A percentile compares a stretch with the other conserved stretches of the same genome.
Conservation (phyloP, 2,888 invertebrate species). For the Amiota minor region DNA sequence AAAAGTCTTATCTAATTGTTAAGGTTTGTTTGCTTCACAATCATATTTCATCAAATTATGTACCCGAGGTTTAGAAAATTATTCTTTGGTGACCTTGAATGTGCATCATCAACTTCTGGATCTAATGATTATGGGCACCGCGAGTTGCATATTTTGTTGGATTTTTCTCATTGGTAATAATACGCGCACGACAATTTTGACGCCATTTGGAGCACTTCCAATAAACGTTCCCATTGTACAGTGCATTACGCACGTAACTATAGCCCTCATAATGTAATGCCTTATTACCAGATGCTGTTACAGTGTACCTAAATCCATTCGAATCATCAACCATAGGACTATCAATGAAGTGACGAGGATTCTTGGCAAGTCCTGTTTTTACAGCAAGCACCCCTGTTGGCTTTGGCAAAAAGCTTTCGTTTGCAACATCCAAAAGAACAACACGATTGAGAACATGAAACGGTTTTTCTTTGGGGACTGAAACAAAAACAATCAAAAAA, state of each 20-base stretch:
- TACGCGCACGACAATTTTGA: constrained; percentile 70
- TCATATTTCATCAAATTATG: too few relatives aligned
- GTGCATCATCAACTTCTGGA: neutral
- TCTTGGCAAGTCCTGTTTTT: constrained; percentile 38
- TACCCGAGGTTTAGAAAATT: too few relatives aligned
- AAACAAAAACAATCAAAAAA: too few relatives aligned
- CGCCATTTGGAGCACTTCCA: constrained; percentile 74
- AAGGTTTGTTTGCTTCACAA: too few relatives aligned
- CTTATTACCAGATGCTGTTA: constrained; percentile 70
- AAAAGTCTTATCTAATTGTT: too few relatives aligned
- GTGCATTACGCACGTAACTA: constrained; percentile 72
- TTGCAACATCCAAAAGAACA: constrained; percentile 3
- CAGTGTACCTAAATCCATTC: constrained; percentile 60
- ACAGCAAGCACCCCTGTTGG: neutral
- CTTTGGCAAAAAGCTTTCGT: constrained; percentile 25
- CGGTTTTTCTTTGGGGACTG: neutral
- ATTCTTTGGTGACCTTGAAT: too few relatives aligned
- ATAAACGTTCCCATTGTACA: constrained; percentile 71
- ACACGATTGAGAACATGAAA: constrained; percentile 17
- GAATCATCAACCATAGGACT: constrained; percentile 49
- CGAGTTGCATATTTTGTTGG: constrained; percentile 62
- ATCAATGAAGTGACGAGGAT: constrained; percentile 40
- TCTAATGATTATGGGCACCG: constrained; percentile 71
- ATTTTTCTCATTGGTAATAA: constrained; percentile 68
- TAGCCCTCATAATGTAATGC: constrained; percentile 70